Base-by-base conservation (phyloP, 2,113 vertebrate genomes). In the Phocoena phocoena region DNA sequence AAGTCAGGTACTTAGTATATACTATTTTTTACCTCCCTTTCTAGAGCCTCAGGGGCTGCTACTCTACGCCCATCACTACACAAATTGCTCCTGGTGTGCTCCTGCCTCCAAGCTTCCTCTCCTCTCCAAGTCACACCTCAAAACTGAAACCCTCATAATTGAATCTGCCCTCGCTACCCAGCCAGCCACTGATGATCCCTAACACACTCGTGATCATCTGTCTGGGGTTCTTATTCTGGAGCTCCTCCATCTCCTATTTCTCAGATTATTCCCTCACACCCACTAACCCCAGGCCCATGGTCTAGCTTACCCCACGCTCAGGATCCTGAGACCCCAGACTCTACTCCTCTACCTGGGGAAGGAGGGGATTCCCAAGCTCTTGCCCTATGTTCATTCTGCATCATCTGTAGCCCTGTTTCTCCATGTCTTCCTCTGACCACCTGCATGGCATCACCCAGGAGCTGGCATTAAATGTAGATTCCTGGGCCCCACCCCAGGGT, bases 341-440 rank as follows among this genome's bases (percentile, higher is more conserved):
- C 81, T 5, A 6, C 3, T 38, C 18, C n/a, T 55, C 23, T 53
- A 0, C 28, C 21, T 17, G 2, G 18, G 21, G 2, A 28, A 6
- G 2, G 5, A 41, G 2, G 25, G 23, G 17, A n/a, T 8, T 1
- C 38, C 38, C 8, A 26, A 82, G 62, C 4, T 14, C 36, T 62
- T 47, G 5, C 0, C 28, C 47, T 63, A 12, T 1, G 10, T 38
- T 47, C 65, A 6, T 17, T 47, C 23, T 53, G 53, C 31, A 3
- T 67, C 89, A 36, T 4, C 62, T 13, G 7, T 11, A 88, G 20
- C 28, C 68, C 79, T 65, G 5, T 47, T 31, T 44, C 67, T 82
- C 38, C 33, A 20, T 20, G n/a, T 3, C 53, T 62, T 31, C 77
- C 21, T 91, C 82, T 44, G 47, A n/a, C 50, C 23, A 88, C 4